phyloP scores from a whole-genome alignment of 2,797 vertebrate species.

The Smutsia temminckii region DNA sequence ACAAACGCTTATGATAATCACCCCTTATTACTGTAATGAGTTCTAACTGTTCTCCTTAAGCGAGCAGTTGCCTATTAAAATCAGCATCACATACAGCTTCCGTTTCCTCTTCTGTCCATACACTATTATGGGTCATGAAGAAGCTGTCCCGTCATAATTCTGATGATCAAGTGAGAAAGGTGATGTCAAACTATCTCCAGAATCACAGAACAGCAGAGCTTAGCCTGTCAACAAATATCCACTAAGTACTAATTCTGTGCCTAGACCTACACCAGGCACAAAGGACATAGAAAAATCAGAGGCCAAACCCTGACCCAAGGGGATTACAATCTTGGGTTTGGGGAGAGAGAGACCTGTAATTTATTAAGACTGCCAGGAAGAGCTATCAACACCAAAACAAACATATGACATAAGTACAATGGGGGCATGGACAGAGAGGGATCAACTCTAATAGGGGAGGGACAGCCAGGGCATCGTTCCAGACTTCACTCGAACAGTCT shows the following conservation, averaged over 20 bases:
- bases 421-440: not conserved
- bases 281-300: not conserved
- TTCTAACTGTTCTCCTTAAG: not conserved
- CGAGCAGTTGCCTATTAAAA: not conserved
- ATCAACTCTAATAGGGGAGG: not conserved
- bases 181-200: not conserved
- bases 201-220: not conserved
- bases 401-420: not conserved
- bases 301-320: not conserved
- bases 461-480: not conserved
- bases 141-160: not conserved
- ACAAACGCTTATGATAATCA: not conserved
- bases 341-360: not conserved
- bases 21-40: not conserved
- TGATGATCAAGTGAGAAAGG: not conserved
- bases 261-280: not conserved
- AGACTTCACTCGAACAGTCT: not conserved
- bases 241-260: not conserved
- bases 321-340: not conserved
- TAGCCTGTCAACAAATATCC: conserved; percentile 5
- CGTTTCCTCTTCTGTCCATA: not conserved
- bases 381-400: not conserved
- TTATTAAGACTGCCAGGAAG: not conserved
- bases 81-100: not conserved
- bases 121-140: not conserved